These are phyloP conservation scores for Natrix natrix DNA, from an alignment of 2,797 vertebrate genomes.

Conservation along the genomic window DNA sequence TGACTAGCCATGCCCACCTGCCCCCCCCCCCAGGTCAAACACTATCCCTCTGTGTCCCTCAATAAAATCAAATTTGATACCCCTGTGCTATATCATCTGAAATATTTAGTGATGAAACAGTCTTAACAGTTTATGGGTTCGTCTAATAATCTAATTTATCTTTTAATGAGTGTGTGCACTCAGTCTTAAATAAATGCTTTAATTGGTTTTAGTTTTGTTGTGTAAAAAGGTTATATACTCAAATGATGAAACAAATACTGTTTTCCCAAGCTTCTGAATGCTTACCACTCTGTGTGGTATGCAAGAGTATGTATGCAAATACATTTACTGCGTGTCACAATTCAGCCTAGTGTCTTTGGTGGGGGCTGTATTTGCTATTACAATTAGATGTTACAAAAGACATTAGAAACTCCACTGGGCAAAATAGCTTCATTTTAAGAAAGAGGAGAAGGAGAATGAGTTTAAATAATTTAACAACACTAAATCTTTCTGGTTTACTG, in stretches of 20 bases:
- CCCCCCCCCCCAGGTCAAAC: too few relatives aligned
- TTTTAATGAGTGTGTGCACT: neutral
- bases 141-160: neutral
- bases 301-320: neutral
- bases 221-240: neutral
- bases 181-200: neutral
- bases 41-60: too few relatives aligned
- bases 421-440: conserved; percentile 28
- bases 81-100: neutral
- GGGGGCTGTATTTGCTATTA: conserved; percentile 56
- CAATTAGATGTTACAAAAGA: conserved; percentile 49
- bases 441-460: neutral
- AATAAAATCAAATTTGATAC: too few relatives aligned
- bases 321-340: conserved; percentile 47
- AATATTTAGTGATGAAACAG: neutral
- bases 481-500: conserved; percentile 1
- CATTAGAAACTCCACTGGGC: conserved; percentile 23
- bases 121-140: neutral
- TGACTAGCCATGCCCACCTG: too few relatives aligned
- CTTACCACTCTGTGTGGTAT: conserved; percentile 23
- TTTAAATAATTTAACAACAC: conserved; percentile 46
- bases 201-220: conserved; percentile 10
- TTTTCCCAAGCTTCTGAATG: conserved; percentile 40
- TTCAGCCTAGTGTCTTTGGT: conserved; percentile 46
- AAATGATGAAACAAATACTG: conserved; percentile 14